phyloP scores from a whole-genome alignment of 2,113 vertebrate species.

The Ailuropoda melanoleuca region DNA sequence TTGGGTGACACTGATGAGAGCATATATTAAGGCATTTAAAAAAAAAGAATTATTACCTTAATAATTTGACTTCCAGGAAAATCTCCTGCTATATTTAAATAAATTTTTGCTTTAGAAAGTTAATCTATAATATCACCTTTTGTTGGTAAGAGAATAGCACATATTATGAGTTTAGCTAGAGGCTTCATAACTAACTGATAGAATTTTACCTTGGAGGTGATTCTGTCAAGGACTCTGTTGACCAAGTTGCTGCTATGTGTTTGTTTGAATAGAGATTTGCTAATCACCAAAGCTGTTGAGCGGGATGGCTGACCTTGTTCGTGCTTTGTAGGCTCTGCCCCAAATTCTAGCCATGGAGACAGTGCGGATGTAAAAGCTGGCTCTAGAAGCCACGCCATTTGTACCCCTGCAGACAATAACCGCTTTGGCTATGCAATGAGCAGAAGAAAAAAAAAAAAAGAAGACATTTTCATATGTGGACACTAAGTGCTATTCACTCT shows the following conservation, averaged over 20 bases:
- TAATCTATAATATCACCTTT: background rate
- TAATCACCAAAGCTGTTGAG: background rate
- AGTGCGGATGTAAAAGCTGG: background rate
- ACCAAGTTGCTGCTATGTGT: background rate
- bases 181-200: background rate
- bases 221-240: background rate
- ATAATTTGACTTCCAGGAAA: slow-evolving; percentile 5
- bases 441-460: background rate
- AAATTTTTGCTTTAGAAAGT: background rate
- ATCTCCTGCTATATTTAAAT: background rate
- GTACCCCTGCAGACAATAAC: background rate
- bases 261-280: background rate
- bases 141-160: background rate
- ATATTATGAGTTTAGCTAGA: background rate
- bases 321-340: background rate
- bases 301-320: background rate
- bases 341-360: background rate
- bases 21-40: background rate
- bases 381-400: background rate
- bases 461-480: background rate
- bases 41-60: background rate
- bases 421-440: background rate
- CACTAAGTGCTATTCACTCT: background rate
- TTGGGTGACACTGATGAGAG: background rate
- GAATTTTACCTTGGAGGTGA: background rate